Conservation (phyloP, 2,888 invertebrate species). For the Cephus rjabovi region DNA sequence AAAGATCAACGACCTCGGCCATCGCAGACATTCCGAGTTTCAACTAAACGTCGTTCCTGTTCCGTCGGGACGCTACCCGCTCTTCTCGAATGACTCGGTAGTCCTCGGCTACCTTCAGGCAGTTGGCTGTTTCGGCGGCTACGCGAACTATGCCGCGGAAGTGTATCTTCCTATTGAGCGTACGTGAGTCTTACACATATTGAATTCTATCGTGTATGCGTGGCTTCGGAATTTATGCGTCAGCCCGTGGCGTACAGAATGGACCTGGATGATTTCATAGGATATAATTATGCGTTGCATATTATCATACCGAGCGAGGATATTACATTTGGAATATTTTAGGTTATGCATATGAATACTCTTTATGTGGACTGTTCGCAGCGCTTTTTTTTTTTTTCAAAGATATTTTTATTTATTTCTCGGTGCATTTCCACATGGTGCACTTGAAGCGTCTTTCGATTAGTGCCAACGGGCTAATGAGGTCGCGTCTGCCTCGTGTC, state of each 20-base stretch:
- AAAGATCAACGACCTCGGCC: neutral
- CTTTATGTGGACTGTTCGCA: neutral
- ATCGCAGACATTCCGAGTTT: constrained; percentile 18
- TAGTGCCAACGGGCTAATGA: constrained; percentile 2
- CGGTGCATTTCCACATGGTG: neutral
- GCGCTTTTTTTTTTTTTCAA: too few relatives aligned
- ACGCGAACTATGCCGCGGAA: constrained; percentile 27
- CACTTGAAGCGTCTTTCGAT: neutral
- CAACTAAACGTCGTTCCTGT: constrained; percentile 33
- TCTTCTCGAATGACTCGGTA: neutral
- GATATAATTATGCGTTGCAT: neutral
- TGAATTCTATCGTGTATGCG: neutral
- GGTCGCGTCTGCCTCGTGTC: neutral
- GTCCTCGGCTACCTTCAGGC: constrained; percentile 39
- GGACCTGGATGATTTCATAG: neutral
- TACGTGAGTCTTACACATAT: neutral
- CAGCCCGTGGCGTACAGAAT: neutral
- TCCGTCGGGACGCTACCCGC: neutral
- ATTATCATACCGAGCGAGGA: neutral
- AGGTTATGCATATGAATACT: neutral
- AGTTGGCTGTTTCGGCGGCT: constrained; percentile 44
- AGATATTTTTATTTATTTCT: neutral
- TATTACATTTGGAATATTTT: neutral
- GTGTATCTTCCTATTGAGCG: neutral
- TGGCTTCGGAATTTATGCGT: neutral